Evolutionary conservation across 2,888 invertebrate species (phyloP).

Genomic region (Litoditis marina): DNA sequence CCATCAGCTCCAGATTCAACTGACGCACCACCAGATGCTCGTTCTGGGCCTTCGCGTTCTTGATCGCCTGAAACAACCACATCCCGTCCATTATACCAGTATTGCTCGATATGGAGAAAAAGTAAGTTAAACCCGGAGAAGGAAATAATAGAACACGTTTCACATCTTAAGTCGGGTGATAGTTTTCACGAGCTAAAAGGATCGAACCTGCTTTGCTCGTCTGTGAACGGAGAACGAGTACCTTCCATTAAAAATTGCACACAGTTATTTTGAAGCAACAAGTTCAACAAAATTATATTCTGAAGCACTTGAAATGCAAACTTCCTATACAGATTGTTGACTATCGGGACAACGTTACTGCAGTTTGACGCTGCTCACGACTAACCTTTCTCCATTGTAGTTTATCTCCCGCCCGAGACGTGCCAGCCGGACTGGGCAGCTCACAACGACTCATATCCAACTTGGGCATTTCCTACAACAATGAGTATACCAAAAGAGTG

Average conservation of each 20-base stretch:
- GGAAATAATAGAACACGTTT: no score
- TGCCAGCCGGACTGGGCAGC: constrained; percentile 51
- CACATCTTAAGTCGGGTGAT: no score
- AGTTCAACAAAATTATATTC: no score
- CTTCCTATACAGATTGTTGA: neutral
- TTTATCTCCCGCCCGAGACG: constrained; percentile 44
- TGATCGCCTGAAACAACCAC: constrained; percentile 21
- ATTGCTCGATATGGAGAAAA: no score
- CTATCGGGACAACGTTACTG: neutral
- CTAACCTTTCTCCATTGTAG: constrained; percentile 50
- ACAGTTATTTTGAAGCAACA: neutral
- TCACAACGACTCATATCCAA: constrained; percentile 57
- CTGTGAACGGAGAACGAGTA: no score
- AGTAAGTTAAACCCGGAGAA: neutral
- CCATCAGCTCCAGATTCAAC: constrained; percentile 54
- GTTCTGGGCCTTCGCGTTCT: constrained; percentile 55
- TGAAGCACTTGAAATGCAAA: no score
- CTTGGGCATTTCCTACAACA: constrained; percentile 50
- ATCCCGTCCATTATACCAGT: no score
- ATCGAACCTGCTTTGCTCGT: no score
- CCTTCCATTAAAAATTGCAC: neutral
- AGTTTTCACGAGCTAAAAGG: no score
- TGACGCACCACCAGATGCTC: constrained; percentile 51
- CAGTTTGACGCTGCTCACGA: no score
- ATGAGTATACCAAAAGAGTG: neutral